A percentile compares a stretch with the other conserved stretches of the same genome.
These are phyloP conservation scores for Petrocephalus schoutedeni DNA, from an alignment of 2,797 vertebrate species.

Conservation along the genomic window DNA sequence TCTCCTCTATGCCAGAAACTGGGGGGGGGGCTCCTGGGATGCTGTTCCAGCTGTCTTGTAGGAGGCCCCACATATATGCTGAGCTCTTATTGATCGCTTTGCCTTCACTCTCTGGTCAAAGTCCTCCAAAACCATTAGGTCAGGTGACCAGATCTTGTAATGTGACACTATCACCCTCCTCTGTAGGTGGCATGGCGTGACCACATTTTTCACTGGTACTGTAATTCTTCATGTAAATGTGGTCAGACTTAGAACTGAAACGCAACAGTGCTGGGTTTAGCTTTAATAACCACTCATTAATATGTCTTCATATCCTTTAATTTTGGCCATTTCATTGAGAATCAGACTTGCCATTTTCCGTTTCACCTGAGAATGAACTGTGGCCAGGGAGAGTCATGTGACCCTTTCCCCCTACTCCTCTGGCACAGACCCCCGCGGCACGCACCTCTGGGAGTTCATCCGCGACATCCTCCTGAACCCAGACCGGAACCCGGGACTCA, in stretches of 20 bases:
- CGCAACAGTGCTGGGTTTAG: not conserved
- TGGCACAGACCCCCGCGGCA: conserved; percentile 78
- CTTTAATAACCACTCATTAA: not conserved
- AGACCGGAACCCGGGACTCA: conserved; percentile 89
- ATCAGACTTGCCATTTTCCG: not conserved
- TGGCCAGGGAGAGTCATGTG: not conserved
- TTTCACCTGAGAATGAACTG: not conserved
- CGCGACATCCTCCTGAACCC: conserved; percentile 90
- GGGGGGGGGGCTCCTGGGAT: not conserved
- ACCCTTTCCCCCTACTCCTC: not conserved
- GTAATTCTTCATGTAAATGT: not conserved
- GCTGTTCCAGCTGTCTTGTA: not conserved
- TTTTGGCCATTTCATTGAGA: not conserved
- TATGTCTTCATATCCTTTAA: not conserved
- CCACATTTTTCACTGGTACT: not conserved
- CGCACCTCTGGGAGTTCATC: conserved; percentile 97
- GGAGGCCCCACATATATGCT: not conserved
- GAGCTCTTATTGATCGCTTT: not conserved
- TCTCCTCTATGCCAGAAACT: not conserved
- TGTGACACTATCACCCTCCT: not conserved
- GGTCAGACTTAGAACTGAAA: not conserved
- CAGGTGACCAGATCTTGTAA: not conserved
- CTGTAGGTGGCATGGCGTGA: not conserved
- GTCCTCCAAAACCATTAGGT: not conserved
- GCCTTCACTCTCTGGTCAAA: not conserved